phyloP scores from a whole-genome alignment of 2,797 vertebrate genomes.

The Philypnodon macrostomus region DNA sequence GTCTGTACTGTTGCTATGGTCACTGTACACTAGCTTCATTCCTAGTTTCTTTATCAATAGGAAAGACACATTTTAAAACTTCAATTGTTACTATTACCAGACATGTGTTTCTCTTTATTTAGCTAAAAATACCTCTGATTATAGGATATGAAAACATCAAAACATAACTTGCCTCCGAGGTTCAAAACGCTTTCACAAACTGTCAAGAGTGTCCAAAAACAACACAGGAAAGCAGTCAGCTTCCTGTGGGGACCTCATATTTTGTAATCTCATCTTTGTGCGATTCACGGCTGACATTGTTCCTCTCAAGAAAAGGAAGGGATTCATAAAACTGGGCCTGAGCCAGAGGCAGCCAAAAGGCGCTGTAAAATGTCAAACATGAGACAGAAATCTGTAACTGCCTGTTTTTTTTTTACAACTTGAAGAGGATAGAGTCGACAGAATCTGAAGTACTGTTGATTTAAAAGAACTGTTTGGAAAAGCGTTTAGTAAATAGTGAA shows the following conservation, averaged over 20 bases:
- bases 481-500: too few species aligned
- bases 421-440: neutral
- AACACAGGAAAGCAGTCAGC: constrained; percentile 43
- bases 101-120: constrained; percentile 32
- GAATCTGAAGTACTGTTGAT: neutral
- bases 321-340: constrained; percentile 43
- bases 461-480: too few species aligned
- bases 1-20: too few species aligned
- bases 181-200: constrained; percentile 45
- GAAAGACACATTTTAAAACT: neutral
- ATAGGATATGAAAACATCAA: constrained; percentile 35
- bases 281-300: constrained; percentile 58
- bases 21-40: too few species aligned
- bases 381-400: constrained; percentile 25
- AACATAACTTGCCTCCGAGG: constrained; percentile 33
- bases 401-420: constrained; percentile 5
- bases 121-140: constrained; percentile 28
- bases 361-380: constrained; percentile 40
- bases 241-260: constrained; percentile 58
- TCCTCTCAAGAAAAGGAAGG: constrained; percentile 35
- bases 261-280: constrained; percentile 65
- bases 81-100: constrained; percentile 18
- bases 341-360: constrained; percentile 39
- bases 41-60: too few species aligned
- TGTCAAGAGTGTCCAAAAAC: constrained; percentile 44